Base-by-base conservation (phyloP, 2,888 invertebrate genomes). In the Drosophila paracracens region DNA sequence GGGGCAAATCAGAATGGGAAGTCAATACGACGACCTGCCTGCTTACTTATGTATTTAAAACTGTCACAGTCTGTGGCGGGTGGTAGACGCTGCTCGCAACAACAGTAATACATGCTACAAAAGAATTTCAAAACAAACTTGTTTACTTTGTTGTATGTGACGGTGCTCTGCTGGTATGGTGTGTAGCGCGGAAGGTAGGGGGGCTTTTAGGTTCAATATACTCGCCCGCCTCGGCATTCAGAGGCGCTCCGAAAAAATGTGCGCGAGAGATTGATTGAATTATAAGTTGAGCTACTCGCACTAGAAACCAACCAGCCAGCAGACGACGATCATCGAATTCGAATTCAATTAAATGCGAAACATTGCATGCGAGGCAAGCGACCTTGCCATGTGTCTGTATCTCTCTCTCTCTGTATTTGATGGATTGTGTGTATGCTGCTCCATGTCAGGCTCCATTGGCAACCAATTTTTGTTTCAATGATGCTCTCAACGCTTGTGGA, bases 101-200 rank as follows among this genome's bases (percentile, higher is more conserved):
- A 67, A 35, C 18, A 56, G 61, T 51, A 70, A 60, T 43, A 50
- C 79, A 84, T 68, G 76, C 72, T 65, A 79, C 62, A 76, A 59
- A 85, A 82, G 77, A 85, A 85, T 84, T 75, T 80, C 70, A 75
- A 90, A 90, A 77, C 76, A 83, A 88, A 83, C 79, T 79, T 81
- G 83, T 89, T 86, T 85, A 73, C 62, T 75, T 80, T 29, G 57
- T 50, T 35, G 29, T 71, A 31, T 56, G 21, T 27, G 40, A 54
- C 35, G 3, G 33, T 43, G 43, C 21, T 21, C 21, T 13, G 33
- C 11, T 2, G 33, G 18, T 7, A 38, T 18, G 3, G 38, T 4
- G 1, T 38, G 29, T 11, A 8, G 27, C 53, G 33, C 40, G 18
- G 5, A 21, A 0, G 33, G 33, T 4, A 11, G 38, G 29, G 61